A percentile compares a stretch with the other conserved stretches of the same genome.
Conservation (phyloP, 2,113 vertebrate genomes). For the Grus americana region DNA sequence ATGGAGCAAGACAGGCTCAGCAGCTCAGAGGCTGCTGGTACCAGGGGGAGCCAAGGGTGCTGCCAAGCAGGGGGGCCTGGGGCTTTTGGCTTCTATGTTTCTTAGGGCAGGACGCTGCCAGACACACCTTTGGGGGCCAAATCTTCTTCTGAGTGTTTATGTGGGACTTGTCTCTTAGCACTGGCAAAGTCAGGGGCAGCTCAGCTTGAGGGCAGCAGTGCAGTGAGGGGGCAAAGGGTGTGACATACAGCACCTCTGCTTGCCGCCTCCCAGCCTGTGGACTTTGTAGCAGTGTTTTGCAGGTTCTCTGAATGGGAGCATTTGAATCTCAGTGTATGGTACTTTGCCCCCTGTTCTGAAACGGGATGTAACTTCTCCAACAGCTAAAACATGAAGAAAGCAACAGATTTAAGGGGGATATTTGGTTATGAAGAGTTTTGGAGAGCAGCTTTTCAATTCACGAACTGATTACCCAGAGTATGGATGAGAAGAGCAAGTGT, state of each 20-base stretch:
- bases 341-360: background rate
- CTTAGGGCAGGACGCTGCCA: background rate
- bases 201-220: fast-evolving
- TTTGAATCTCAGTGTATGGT: background rate
- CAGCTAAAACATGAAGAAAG: background rate
- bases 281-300: background rate
- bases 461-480: background rate
- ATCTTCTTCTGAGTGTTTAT: background rate
- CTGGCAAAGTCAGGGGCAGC: background rate
- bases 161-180: background rate
- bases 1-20: background rate
- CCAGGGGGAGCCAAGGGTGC: background rate
- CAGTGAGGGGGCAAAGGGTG: fast-evolving
- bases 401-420: background rate
- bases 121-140: background rate
- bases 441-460: background rate
- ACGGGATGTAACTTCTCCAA: background rate
- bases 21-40: background rate
- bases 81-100: fast-evolving
- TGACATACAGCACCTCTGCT: fast-evolving
- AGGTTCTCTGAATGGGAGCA: background rate
- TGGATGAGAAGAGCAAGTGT: background rate
- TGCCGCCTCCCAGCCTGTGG: fast-evolving
- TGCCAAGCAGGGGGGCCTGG: background rate
- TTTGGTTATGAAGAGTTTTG: background rate